These are phyloP conservation scores for Tangara arthus DNA, from an alignment of 2,797 vertebrate genomes.

Conservation along the genomic window DNA sequence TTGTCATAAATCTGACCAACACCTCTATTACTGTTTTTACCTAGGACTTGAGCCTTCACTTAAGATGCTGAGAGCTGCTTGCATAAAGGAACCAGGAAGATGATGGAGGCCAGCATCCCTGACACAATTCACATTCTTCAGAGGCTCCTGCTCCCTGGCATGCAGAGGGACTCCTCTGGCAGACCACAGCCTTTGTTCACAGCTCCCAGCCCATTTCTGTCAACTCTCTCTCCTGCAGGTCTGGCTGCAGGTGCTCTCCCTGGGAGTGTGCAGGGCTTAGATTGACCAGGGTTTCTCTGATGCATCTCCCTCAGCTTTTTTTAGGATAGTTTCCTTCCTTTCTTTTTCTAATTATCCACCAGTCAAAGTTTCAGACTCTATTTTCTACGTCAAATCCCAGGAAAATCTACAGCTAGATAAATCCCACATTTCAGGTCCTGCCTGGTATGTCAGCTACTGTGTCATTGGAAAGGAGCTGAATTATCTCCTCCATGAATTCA, in stretches of 20 bases:
- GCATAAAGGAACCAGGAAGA: not conserved
- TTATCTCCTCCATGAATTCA: not conserved
- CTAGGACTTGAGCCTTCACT: not conserved
- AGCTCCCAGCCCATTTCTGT: not conserved
- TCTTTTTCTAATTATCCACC: not conserved
- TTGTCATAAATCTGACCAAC: not conserved
- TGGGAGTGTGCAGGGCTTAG: not conserved
- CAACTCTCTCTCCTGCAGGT: accelerated
- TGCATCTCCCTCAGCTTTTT: not conserved
- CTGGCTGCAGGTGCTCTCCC: not conserved
- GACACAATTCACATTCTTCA: not conserved
- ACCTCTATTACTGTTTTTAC: not conserved
- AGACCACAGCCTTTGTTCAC: not conserved
- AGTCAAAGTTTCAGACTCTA: not conserved
- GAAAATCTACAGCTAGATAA: not conserved
- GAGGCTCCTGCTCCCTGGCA: not conserved
- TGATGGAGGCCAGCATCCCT: not conserved
- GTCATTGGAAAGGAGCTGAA: not conserved
- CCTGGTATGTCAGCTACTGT: not conserved
- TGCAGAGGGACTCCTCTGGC: not conserved
- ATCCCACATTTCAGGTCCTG: not conserved
- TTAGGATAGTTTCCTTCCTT: not conserved
- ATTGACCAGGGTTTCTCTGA: not conserved
- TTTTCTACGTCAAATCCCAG: not conserved
- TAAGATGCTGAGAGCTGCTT: not conserved